These are phyloP conservation scores for Drosophila melanica DNA, from an alignment of 1,140 invertebrate genomes.

Conservation along the genomic window DNA sequence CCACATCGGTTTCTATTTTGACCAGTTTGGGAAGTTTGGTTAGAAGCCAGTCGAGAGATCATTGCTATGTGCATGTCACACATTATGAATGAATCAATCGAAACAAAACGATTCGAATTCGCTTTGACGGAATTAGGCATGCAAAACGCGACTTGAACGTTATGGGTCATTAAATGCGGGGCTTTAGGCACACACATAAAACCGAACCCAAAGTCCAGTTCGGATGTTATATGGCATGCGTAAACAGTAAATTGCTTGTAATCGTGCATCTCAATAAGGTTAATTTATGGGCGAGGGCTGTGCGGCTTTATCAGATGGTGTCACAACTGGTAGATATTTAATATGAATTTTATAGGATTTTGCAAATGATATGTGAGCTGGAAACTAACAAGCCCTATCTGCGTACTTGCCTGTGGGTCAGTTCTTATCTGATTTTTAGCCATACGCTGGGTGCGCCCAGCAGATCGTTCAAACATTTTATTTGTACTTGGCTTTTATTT, in stretches of 20 bases:
- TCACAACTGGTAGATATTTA: conserved; percentile 66
- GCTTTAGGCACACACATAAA: conserved; percentile 39
- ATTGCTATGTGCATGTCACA: conserved; percentile 50
- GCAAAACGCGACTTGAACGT: conserved; percentile 48
- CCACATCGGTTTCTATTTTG: conserved; percentile 53
- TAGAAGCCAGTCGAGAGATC: conserved; percentile 7
- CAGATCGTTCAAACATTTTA: conserved; percentile 24
- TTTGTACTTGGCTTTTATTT: conserved; percentile 51
- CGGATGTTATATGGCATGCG: conserved; percentile 66
- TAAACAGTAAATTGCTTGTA: conserved; percentile 77
- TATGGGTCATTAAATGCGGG: conserved; percentile 74
- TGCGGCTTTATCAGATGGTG: conserved; percentile 67
- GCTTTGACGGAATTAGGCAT: conserved; percentile 41
- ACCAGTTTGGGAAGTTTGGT: conserved; percentile 31
- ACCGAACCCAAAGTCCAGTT: conserved; percentile 35
- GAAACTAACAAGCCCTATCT: conserved; percentile 22
- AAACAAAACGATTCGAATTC: conserved; percentile 34
- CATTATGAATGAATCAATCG: conserved; percentile 48
- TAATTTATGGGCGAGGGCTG: conserved; percentile 38
- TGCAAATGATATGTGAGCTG: conserved; percentile 33
- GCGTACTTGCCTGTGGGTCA: not conserved
- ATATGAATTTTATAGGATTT: conserved; percentile 58
- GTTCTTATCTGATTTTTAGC: conserved; percentile 29
- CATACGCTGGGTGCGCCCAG: conserved; percentile 21
- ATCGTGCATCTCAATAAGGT: conserved; percentile 68